Evolutionary conservation across 2,888 invertebrate genomes (phyloP), one percentile per base, ranked within the genome.

Genomic region (Cheilosia variabilis): DNA sequence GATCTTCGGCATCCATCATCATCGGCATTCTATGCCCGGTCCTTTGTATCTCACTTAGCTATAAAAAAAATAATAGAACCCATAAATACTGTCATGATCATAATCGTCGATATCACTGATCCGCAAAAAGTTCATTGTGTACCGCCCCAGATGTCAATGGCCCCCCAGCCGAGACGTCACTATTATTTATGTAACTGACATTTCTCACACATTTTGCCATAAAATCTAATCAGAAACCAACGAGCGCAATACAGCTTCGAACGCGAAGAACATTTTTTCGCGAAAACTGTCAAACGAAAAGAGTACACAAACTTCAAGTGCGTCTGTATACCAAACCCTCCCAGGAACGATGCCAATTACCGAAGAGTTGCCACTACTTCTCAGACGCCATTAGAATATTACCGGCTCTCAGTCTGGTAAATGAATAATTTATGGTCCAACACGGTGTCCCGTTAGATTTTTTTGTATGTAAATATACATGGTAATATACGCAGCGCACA

Each of bases 401-500:
- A 57, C n/a, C 47, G 17, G 27, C n/a, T 55, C 27, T 24, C 19
- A 37, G 34, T 58, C 34, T 45, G 53, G 60, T 57, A 72, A 81
- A 86, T 86, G 86, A 86, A 86, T 81, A 81, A 86, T 86, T 86
- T 81, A 86, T 86, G 81, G 76, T 68, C 80, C 80, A 77, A 77
- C 80, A 45, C 72, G 66, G 43, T 52, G 27, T 68, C 24, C 86
- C 80, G 86, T 86, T 86, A 86, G 80, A 86, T 77, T 86, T 81
- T 72, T 86, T 86, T 81, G 68, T 86, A 81, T 84, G 84, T 66
- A 84, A 84, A 84, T 84, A 75, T 58, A 69, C 57, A 73, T 80
- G 80, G 60, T 80, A 75, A 84, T 84, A 57, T 10, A 31, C 9
- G 31, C 31, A 31, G 31, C 9, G 37, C 13, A 13, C 37, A 37